Base-by-base conservation (phyloP, 1,140 invertebrate species). In the Arctopsyche grandis region DNA sequence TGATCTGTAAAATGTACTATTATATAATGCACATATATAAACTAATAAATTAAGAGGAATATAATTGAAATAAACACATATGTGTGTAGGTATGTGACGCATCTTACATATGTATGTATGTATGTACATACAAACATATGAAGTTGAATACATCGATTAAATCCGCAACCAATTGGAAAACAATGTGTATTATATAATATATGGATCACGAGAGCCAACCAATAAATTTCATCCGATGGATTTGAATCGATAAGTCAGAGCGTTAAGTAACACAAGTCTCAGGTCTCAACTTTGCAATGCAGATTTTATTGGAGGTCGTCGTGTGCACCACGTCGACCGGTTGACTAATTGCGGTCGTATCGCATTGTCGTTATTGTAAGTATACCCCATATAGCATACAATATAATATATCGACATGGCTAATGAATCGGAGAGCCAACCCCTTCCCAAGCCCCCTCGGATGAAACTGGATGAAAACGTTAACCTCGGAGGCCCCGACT, bases 381-480 rank as follows among this genome's bases (percentile, higher is more conserved):
- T 12, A 52, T 52, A 12, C 21, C 52, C 5, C 52, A 10, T 58
- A 10, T 58, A 9, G 21, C 52, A 63, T 19, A 66, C 22, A 9
- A 26, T 22, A 66, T 24, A 66, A 66, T 66, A 66, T 22, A 66
- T 66, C 48, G 48, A 66, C 63, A 22, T 26, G 21, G 22, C 63
- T 66, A 66, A 66, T 66, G 63, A 66, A 66, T 66, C 63, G 63
- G 19, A 3, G 21, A 22, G 24, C 14, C 63, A 26, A 12, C 14
- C 21, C 24, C 63, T 24, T 19, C 48, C 48, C 48, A 14, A 19
- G n/a, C 16, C n/a, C 16, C 16, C 56, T 19, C 16, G 9, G 21
- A 9, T 22, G 14, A 22, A 81, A 81, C 80, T 81, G 80, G 77
- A 81, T 79, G 80, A 79, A 81, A 76, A 79, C 77, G 74, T 81